A percentile compares a stretch with the other conserved stretches of the same genome.
Evolutionary conservation across 2,888 invertebrate species (phyloP).

Genomic region (Fragum whitleyi): DNA sequence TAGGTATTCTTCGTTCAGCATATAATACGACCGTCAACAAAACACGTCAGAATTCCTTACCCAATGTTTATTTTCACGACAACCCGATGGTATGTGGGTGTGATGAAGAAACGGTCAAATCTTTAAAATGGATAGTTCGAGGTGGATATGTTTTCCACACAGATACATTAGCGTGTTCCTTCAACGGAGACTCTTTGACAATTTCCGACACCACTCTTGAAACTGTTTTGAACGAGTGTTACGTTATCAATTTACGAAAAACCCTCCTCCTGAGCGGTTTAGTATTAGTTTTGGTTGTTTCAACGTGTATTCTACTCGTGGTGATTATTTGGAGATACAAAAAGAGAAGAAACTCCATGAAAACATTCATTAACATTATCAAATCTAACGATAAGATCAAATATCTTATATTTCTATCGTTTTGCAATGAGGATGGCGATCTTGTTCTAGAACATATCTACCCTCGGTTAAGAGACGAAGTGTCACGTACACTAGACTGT

Average conservation of each 20-base stretch:
- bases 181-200: not conserved
- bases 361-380: constrained; percentile 1
- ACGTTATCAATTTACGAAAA: not conserved
- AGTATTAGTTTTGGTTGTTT: not conserved
- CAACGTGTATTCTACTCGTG: not conserved
- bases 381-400: not conserved
- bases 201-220: not conserved
- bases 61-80: not conserved
- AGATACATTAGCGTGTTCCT: not conserved
- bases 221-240: not conserved
- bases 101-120: not conserved
- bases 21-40: not conserved
- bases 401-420: constrained; percentile 28
- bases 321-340: not conserved
- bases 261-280: not conserved
- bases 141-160: not conserved
- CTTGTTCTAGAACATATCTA: constrained; percentile 27
- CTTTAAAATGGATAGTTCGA: constrained; percentile 13
- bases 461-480: constrained; percentile 13
- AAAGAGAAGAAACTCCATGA: not conserved
- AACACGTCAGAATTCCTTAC: not conserved
- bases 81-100: constrained; percentile 25
- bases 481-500: not conserved
- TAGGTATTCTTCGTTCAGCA: not conserved
- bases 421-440: constrained; percentile 34